Evolutionary conservation across 2,113 vertebrate genomes (phyloP).

Genomic region (Poicephalus meyeri): DNA sequence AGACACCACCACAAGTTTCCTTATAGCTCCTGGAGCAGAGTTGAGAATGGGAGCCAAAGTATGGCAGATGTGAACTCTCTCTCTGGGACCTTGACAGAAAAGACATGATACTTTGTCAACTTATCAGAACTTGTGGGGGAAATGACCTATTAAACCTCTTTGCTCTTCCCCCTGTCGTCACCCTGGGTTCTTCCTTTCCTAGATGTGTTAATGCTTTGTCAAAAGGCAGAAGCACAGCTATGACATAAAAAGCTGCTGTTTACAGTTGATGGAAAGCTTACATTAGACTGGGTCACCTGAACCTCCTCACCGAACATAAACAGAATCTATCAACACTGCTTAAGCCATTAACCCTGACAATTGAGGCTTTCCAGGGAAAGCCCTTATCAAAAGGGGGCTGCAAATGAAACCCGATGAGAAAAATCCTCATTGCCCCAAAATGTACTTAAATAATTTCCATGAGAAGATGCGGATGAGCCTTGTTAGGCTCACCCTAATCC

Average conservation of each 20-base stretch:
- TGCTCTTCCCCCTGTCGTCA: conserved; percentile 23
- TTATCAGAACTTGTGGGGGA: conserved; percentile 18
- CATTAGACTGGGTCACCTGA: conserved; percentile 67
- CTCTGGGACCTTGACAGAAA: background rate
- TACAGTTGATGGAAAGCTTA: conserved; percentile 54
- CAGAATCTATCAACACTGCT: conserved; percentile 71
- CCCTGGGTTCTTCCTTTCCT: conserved; percentile 11
- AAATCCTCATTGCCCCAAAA: conserved; percentile 10
- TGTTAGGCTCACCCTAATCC: conserved; percentile 49
- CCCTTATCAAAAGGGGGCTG: conserved; percentile 40
- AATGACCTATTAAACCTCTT: conserved; percentile 42
- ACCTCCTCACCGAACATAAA: conserved; percentile 63
- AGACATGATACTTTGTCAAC: conserved; percentile 20
- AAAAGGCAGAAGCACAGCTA: conserved; percentile 30
- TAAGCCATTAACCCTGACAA: conserved; percentile 74
- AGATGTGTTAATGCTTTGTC: conserved; percentile 51
- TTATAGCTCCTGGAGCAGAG: background rate
- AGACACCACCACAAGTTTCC: background rate
- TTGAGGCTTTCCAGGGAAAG: conserved; percentile 67
- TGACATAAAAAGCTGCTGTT: conserved; percentile 64
- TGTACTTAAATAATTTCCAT: conserved; percentile 1
- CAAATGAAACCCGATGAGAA: conserved; percentile 22
- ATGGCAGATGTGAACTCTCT: background rate
- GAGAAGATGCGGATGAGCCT: conserved; percentile 15
- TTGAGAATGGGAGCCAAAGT: background rate